Evolutionary conservation across 2,888 invertebrate species (phyloP).

Genomic region (Polymixis lichenea): DNA sequence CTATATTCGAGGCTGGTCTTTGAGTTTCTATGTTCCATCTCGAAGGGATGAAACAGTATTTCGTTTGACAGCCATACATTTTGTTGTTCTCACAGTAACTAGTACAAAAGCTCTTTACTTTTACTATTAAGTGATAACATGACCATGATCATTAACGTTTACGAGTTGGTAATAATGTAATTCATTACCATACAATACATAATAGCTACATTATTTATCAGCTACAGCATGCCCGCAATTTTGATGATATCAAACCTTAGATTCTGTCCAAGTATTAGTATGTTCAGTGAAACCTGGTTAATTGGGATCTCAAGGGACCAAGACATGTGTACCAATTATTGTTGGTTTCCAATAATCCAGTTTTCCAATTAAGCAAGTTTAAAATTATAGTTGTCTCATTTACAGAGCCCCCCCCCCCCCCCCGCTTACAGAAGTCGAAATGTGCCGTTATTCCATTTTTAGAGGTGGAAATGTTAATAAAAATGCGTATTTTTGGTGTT

Average conservation of each 20-base stretch:
- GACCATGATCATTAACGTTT: slow-evolving; percentile 6
- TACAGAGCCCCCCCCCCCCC: no score
- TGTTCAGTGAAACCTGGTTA: no score
- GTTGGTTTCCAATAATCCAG: no score
- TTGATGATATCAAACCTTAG: background rate
- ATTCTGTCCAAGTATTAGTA: background rate
- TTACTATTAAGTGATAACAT: slow-evolving; percentile 1
- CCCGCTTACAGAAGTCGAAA: no score
- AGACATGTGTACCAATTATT: no score
- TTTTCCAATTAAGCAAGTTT: no score
- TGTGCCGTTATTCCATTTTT: no score
- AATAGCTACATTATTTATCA: background rate
- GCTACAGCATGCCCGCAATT: slow-evolving; percentile 6
- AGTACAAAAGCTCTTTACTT: background rate
- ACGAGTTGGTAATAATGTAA: background rate
- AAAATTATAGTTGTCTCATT: no score
- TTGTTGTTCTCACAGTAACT: background rate
- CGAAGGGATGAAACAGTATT: background rate
- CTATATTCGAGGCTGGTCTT: background rate
- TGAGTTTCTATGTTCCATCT: background rate
- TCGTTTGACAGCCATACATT: background rate
- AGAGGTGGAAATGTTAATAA: no score
- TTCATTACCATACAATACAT: slow-evolving; percentile 24
- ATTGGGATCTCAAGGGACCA: no score
- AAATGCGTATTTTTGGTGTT: no score